Evolutionary conservation across 2,113 vertebrate species (phyloP), one percentile per base, ranked within the genome.

Genomic region (Oncorhynchus masou): DNA sequence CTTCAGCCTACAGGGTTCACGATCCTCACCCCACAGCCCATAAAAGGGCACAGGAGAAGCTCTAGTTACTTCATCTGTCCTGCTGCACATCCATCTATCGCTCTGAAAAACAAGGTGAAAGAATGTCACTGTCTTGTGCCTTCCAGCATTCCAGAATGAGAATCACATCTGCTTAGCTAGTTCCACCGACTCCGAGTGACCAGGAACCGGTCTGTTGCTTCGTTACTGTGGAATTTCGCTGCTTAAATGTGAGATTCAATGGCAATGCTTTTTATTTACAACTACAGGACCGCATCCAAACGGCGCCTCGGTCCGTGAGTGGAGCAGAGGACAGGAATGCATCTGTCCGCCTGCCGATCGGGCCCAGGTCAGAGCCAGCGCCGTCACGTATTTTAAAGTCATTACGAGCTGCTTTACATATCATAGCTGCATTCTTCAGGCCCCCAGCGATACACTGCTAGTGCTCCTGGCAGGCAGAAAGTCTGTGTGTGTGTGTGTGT

Each of bases 81-180:
- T 45, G 39, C 9, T 45, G 39, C 39, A 45, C 81, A 79, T 85
- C 15, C 51, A 54, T 64, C 22, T 16, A 64, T 22, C 8, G 34
- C 80, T 84, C 78, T 78, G 29, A 76, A 68, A 45, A 60, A 39
- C 4, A 81, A 87, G 80, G 83, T 81, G 84, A 83, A 77, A 85
- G 84, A 86, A 85, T 87, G 88, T 82, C 88, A 88, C 87, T 78
- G 82, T 81, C 79, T 87, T 70, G 45, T 24, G 67, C 45, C 60
- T 72, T 79, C 83, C 76, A 83, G 70, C 85, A 86, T 84, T 90
- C 88, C 89, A 81, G 75, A 84, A 81, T 77, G 68, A 81, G 74
- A 78, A 87, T 82, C 83, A 92, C 93, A 93, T 93, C 91, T 94
- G 93, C 84, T 92, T 88, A 88, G 86, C 71, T 86, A 90, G 85